Base-by-base conservation (phyloP, 2,113 vertebrate species). In the Oceanites oceanicus region DNA sequence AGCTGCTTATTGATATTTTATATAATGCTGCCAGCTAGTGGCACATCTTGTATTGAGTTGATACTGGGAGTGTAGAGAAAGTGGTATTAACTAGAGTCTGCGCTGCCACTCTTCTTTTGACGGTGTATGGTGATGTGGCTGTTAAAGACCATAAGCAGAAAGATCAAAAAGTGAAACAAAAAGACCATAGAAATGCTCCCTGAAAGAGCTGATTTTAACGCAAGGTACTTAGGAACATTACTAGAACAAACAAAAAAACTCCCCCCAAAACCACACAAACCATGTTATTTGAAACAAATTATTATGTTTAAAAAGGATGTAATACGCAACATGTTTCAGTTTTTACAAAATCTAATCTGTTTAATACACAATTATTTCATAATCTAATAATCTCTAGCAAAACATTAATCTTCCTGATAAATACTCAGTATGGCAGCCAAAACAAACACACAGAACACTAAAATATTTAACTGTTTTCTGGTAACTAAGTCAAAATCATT, bases 21-120 rank as follows among this genome's bases (percentile, higher is more conserved):
- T 97, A 97, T 97, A 96, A 98, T 98, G 97, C 98, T 98, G 98
- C 97, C 98, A 98, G 97, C 98, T 98, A 98, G 98, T 98, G 98
- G 97, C 91, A 95, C 92, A 96, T 92, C 90, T 96, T 88, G 94
- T 70, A 97, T 71, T 75, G 86, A 97, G 86, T 84, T 92, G 79
- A 53, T 53, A 83, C 58, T 72, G 36, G 36, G 29, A 97, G 67
- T 5, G 32, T 7, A 84, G 25, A 80, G 56, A 55, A 89, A 68
- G 68, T 83, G n/a, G 74, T 67, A 84, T 74, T 78, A 84, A 86
- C 21, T 90, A 44, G 25, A 74, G 62, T 36, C 47, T 83, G 47
- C 52, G 92, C 44, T 58, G 61, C 58, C 80, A 67, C 27, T 90
- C 77, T 42, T 15, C n/a, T 92, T 79, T 91, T 59, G 59, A 58